Percentiles rank a stretch among this genome's conserved stretches.
Evolutionary conservation across 2,888 invertebrate genomes (phyloP).

Genomic region (Monochamus alternatus): DNA sequence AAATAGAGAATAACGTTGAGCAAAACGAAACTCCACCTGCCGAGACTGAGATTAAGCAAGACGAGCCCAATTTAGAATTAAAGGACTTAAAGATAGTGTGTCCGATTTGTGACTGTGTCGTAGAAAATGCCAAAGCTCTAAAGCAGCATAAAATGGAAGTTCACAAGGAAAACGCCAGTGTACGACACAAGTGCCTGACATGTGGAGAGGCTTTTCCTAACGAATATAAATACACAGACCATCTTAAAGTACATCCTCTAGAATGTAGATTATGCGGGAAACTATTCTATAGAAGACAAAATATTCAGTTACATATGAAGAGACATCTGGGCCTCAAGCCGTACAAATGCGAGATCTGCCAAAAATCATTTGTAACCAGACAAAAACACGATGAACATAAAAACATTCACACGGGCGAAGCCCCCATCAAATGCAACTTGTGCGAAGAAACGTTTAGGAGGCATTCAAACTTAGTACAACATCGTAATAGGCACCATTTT

Average conservation of each 20-base stretch:
- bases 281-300: constrained; percentile 81
- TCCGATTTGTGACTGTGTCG: constrained; percentile 62
- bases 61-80: constrained; percentile 44
- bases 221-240: constrained; percentile 80
- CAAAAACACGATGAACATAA: constrained; percentile 88
- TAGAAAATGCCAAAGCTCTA: constrained; percentile 61
- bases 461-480: constrained; percentile 89
- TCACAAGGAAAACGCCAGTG: constrained; percentile 70
- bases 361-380: constrained; percentile 86
- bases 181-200: constrained; percentile 73
- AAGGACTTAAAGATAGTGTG: constrained; percentile 59
- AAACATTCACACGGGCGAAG: constrained; percentile 86
- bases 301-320: constrained; percentile 84
- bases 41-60: constrained; percentile 46
- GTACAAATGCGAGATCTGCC: constrained; percentile 82
- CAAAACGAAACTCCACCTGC: constrained; percentile 65
- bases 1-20: constrained; percentile 58
- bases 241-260: constrained; percentile 85
- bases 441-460: constrained; percentile 87
- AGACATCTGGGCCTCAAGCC: constrained; percentile 83
- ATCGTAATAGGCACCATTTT: constrained; percentile 85
- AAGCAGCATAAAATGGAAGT: constrained; percentile 71
- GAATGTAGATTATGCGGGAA: constrained; percentile 89
- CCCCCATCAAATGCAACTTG: constrained; percentile 85
- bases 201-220: constrained; percentile 80